phyloP scores from a whole-genome alignment of 92 coral and sea anemone genomes.

The Ricordea florida region DNA sequence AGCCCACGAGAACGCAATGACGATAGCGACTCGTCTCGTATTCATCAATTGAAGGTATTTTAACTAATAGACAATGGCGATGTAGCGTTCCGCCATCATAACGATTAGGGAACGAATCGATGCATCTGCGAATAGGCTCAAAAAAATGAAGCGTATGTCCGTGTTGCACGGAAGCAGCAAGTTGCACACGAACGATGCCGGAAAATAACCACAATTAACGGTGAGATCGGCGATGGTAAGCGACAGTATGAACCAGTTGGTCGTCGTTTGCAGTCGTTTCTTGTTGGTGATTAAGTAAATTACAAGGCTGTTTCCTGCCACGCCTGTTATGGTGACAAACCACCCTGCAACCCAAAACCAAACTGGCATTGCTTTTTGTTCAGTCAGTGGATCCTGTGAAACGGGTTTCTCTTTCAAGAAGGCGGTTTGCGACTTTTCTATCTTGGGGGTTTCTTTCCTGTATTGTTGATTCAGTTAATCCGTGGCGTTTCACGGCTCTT shows the following conservation, averaged over 20 bases:
- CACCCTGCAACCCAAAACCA: conserved; percentile 23
- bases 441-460: too few relatives aligned
- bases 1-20: conserved; percentile 7
- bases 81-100: conserved; percentile 16
- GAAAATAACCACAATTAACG: conserved; percentile 15
- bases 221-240: conserved; percentile 18
- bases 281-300: background rate
- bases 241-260: conserved; percentile 16
- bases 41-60: conserved; percentile 14
- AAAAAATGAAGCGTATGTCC: background rate
- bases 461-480: too few relatives aligned
- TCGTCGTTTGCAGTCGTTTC: background rate
- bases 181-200: background rate
- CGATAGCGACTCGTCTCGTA: background rate
- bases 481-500: too few relatives aligned
- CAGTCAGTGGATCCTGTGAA: too few relatives aligned
- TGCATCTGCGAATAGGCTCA: background rate
- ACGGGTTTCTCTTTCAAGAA: too few relatives aligned
- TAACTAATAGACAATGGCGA: conserved; percentile 10
- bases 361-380: too few relatives aligned
- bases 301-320: background rate
- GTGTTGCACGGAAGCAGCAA: background rate
- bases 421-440: too few relatives aligned
- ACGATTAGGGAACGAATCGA: background rate
- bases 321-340: background rate